Evolutionary conservation across 2,113 vertebrate species (phyloP).

Genomic region (Macquaria australasica): DNA sequence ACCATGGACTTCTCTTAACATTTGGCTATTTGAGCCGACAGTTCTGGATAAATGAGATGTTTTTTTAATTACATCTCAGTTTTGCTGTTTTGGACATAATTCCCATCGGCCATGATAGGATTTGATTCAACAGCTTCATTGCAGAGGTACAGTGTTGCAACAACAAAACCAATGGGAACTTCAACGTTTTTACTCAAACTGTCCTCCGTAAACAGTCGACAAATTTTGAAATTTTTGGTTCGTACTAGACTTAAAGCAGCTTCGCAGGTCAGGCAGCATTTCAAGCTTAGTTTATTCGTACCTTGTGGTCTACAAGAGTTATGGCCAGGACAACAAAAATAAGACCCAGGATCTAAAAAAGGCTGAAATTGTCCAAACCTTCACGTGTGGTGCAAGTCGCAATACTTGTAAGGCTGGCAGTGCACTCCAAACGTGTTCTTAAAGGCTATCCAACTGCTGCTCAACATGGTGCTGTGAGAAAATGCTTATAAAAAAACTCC

Average conservation of each 20-base stretch:
- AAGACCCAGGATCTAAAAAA: neutral
- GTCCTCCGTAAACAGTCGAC: neutral
- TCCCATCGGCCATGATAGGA: neutral
- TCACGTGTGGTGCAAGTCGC: neutral
- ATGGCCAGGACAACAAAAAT: neutral
- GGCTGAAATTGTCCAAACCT: neutral
- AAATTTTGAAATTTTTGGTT: neutral
- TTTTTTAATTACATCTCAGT: neutral
- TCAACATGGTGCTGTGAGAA: neutral
- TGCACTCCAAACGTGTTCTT: neutral
- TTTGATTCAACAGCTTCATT: neutral
- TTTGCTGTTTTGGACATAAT: slow-evolving; percentile 11
- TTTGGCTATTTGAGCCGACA: neutral
- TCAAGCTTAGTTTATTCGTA: neutral
- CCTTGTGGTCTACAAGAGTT: neutral
- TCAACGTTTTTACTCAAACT: too few species aligned
- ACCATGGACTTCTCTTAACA: neutral
- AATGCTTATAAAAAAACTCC: neutral
- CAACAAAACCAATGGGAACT: neutral
- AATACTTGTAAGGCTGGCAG: neutral
- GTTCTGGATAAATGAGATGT: neutral
- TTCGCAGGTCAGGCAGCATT: neutral
- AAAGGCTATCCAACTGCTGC: neutral
- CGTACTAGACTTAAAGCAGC: neutral
- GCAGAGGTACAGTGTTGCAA: neutral